Base-by-base conservation (phyloP, 1,140 invertebrate genomes). In the Drosophila melanica region DNA sequence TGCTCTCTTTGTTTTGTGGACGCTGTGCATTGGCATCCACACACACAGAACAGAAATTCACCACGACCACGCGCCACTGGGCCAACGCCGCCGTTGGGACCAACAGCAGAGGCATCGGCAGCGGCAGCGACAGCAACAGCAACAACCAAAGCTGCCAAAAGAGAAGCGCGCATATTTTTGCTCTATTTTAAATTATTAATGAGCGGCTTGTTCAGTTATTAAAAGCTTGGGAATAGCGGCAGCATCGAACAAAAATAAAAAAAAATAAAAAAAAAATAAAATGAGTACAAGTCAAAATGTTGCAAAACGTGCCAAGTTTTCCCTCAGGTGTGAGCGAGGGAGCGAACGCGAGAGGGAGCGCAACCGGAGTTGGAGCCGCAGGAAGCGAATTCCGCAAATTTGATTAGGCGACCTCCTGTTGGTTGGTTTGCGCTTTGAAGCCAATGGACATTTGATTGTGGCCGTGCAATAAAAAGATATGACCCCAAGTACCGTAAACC, bases 121-220 rank as follows among this genome's bases (percentile, higher is more conserved):
- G 5, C 6, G 5, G 27, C 35, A 30, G 8, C 18, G 6, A 41
- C 39, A 48, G 50, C 27, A 6, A 7, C 30, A 37, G n/a, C 37
- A 39, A 41, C 33, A 51, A 12, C 44, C 12, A 45, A 37, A 57
- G 18, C 58, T 63, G 59, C 30, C 42, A 50, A 65, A 58, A 67
- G 48, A 73, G 69, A 75, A 60, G 64, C 62, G 68, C 80, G 79
- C 79, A 87, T 75, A 84, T 80, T 80, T 84, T 75, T 84, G 82
- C 77, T 89, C 79, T 75, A 89, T 89, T 89, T 89, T 89, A 84
- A 89, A 89, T 89, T 80, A 89, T 89, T 89, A 89, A 89, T 89
- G 85, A 89, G 84, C 85, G 77, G 79, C 84, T 89, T 89, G 79
- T 89, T 89, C 84, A 90, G 84, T 89, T 89, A 89, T 89, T 89